These are phyloP conservation scores for Myrmecophaga tridactyla DNA, from an alignment of 2,113 vertebrate species.

Conservation along the genomic window DNA sequence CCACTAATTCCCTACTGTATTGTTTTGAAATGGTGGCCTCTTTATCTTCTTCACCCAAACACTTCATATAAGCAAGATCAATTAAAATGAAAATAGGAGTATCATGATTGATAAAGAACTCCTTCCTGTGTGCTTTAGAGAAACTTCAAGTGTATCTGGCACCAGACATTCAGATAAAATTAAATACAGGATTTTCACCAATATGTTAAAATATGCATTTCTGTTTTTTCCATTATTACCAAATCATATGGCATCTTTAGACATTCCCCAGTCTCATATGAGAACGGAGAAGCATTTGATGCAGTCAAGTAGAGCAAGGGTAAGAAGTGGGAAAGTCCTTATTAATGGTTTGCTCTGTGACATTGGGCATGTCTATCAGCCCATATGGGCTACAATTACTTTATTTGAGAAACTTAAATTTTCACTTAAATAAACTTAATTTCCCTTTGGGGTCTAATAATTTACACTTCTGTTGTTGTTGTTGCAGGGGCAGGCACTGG, in stretches of 20 bases:
- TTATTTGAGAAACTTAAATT: conserved; percentile 1
- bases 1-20: conserved; percentile 41
- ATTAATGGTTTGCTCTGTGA: background rate
- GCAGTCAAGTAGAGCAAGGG: background rate
- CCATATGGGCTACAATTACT: background rate
- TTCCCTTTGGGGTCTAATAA: background rate
- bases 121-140: background rate
- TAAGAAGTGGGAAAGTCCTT: background rate
- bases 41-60: conserved; percentile 54
- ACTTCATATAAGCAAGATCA: conserved; percentile 52
- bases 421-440: background rate
- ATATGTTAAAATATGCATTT: background rate
- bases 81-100: background rate
- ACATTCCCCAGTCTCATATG: background rate
- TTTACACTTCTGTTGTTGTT: too few relatives aligned
- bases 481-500: too few relatives aligned
- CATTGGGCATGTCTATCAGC: background rate
- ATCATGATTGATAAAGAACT: conserved; percentile 11
- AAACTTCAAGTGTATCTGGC: background rate
- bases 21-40: conserved; percentile 56
- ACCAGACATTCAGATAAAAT: background rate
- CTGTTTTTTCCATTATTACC: background rate
- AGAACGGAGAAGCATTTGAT: too few relatives aligned
- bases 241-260: background rate
- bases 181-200: background rate